Base-by-base conservation (phyloP, 1,140 invertebrate genomes). In the Chionoecetes opilio region DNA sequence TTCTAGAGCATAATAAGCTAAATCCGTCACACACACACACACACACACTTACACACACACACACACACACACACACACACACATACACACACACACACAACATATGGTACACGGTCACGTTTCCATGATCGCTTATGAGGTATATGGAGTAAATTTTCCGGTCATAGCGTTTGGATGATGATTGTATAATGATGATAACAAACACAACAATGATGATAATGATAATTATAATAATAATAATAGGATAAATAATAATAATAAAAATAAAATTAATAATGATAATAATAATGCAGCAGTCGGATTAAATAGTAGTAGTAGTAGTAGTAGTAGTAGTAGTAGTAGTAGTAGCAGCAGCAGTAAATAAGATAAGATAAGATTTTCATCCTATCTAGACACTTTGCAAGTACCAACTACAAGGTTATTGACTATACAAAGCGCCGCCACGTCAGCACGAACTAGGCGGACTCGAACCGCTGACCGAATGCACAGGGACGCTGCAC, bases 141-240 rank as follows among this genome's bases (percentile, higher is more conserved):
- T 75, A 75, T 75, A 75, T 75, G n/a, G 63, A 75, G 63, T 75
- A 75, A n/a, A 26, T 75, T 75, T 75, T n/a, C 63, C 63, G 63
- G 63, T 75, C 63, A 75, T n/a, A 21, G 63, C 21, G 6, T 75
- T 26, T 26, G 26, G 21, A n/a, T 75, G 63, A n/a, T 46, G 41
- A 46, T 46, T 5, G 41, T 8, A 46, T 26, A 75, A 75, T 75
- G n/a, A 75, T 75, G n/a, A 21, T 75, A 21, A 75, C n/a, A 21
- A 21, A 5, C 6, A n/a, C n/a, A 75, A 75, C n/a, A 75, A 11
- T 75, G n/a, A 75, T 75, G n/a, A 75, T 75, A 75, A 75, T 75
- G n/a, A 75, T 75, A 21, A 75, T 75, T n/a, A 75, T 75, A 21
- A 75, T 21, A 21, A 21, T 75, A 21, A 21, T 75, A 21, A 21